Percentiles rank a stretch among this genome's conserved stretches.
Evolutionary conservation across 2,797 vertebrate genomes (phyloP).

Genomic region (Paguma larvata): DNA sequence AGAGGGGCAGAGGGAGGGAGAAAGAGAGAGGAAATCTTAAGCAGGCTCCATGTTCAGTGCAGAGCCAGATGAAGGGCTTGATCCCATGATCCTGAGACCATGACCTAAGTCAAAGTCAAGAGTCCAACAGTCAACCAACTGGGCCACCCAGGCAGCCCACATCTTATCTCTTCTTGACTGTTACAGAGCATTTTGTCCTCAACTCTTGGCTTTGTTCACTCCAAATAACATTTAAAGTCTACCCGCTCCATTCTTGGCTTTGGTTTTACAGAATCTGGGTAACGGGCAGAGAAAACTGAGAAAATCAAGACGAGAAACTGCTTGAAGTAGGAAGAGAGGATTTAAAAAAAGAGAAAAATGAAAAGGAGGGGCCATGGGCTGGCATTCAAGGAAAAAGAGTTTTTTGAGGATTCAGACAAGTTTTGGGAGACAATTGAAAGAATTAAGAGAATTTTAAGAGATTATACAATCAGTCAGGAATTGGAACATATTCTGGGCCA

Average conservation of each 20-base stretch:
- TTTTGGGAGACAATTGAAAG: background rate
- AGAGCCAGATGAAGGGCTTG: no score
- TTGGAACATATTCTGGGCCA: background rate
- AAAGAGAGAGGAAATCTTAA: no score
- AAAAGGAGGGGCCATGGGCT: background rate
- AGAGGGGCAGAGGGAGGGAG: no score
- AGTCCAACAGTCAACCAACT: no score
- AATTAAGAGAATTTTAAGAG: constrained; percentile 29
- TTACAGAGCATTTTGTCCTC: background rate
- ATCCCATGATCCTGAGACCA: no score
- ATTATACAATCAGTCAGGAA: background rate
- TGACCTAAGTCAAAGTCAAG: no score
- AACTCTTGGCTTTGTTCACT: background rate
- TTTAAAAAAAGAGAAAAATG: background rate
- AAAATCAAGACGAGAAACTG: background rate
- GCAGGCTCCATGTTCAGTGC: no score
- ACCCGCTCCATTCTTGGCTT: background rate
- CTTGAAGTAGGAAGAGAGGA: background rate
- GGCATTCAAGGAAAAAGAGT: background rate
- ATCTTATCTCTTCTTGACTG: background rate
- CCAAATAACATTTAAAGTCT: background rate
- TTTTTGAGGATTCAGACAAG: background rate
- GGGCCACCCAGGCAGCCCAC: no score
- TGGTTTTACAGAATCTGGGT: background rate
- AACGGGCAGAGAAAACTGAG: background rate